These are phyloP conservation scores for Campoplex capitator DNA, from an alignment of 2,888 invertebrate genomes.

Conservation along the genomic window DNA sequence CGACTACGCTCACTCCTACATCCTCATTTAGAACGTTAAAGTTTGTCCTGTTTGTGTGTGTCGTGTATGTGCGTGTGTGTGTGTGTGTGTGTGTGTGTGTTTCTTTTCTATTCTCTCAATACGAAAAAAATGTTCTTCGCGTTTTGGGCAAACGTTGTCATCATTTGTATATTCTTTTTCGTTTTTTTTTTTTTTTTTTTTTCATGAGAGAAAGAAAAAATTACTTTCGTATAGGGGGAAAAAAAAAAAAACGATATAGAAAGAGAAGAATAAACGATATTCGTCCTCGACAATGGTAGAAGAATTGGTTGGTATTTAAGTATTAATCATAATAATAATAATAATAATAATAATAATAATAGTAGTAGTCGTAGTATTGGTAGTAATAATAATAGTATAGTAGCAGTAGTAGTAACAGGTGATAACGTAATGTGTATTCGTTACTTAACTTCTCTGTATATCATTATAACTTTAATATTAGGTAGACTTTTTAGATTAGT, in stretches of 20 bases:
- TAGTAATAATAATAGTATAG: slow-evolving; percentile 76
- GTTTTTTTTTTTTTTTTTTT: slow-evolving; percentile 39
- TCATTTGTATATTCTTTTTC: slow-evolving; percentile 66
- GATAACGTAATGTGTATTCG: slow-evolving; percentile 80
- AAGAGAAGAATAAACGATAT: slow-evolving; percentile 45
- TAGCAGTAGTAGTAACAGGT: slow-evolving; percentile 79
- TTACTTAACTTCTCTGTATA: slow-evolving; percentile 82
- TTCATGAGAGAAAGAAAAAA: slow-evolving; percentile 63
- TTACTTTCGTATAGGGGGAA: not conserved
- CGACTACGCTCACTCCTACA: slow-evolving; percentile 65
- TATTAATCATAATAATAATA: slow-evolving; percentile 69
- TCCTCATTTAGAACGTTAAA: slow-evolving; percentile 70
- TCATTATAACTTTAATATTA: slow-evolving; percentile 84
- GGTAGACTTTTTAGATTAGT: slow-evolving; percentile 82
- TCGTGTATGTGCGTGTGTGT: too few species aligned
- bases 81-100: too few species aligned
- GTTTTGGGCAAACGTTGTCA: slow-evolving; percentile 32
- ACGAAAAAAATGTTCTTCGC: slow-evolving; percentile 41
- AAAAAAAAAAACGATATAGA: slow-evolving; percentile 30
- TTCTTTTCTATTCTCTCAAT: slow-evolving; percentile 50
- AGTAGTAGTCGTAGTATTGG: slow-evolving; percentile 74
- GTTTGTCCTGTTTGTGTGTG: slow-evolving; percentile 14
- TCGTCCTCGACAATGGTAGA: slow-evolving; percentile 63
- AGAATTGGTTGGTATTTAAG: slow-evolving; percentile 60
- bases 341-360: slow-evolving; percentile 72